These are phyloP conservation scores for Caenorhabditis becei DNA, from an alignment of 2,888 invertebrate genomes.

Conservation along the genomic window DNA sequence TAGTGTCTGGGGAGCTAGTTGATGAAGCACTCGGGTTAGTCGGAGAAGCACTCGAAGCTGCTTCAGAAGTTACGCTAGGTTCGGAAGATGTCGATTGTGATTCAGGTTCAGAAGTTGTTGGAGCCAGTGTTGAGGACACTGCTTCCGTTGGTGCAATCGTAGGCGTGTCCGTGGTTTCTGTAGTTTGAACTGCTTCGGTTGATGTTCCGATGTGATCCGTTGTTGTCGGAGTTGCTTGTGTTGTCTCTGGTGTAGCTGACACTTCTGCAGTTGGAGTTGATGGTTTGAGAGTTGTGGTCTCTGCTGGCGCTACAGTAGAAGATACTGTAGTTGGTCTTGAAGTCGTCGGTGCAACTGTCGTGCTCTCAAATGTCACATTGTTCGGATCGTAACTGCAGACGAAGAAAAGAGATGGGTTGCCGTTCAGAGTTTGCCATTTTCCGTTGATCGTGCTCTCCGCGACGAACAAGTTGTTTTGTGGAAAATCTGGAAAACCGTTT, in stretches of 20 bases:
- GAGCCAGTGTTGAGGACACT: no score
- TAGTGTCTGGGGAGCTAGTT: no score
- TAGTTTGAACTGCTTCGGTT: no score
- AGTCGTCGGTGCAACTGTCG: background rate
- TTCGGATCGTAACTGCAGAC: slow-evolving; percentile 39
- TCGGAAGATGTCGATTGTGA: background rate
- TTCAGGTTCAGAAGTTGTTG: background rate
- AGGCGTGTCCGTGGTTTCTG: no score
- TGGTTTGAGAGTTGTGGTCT: no score
- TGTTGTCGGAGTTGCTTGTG: no score
- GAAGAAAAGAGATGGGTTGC: slow-evolving; percentile 13
- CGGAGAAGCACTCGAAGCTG: background rate
- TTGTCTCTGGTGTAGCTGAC: no score
- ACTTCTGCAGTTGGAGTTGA: no score
- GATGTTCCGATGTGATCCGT: no score
- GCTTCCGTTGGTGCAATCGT: no score
- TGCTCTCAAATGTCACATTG: background rate
- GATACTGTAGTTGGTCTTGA: background rate
- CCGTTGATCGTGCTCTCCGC: slow-evolving; percentile 34
- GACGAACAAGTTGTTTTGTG: slow-evolving; percentile 18
- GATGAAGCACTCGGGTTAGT: no score
- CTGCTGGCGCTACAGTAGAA: no score
- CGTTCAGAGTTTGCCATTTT: slow-evolving; percentile 45
- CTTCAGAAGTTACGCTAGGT: background rate
- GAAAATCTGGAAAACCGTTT: slow-evolving; percentile 11